Conservation (phyloP, 2,888 invertebrate species). For the Iselma pallidipennis region DNA sequence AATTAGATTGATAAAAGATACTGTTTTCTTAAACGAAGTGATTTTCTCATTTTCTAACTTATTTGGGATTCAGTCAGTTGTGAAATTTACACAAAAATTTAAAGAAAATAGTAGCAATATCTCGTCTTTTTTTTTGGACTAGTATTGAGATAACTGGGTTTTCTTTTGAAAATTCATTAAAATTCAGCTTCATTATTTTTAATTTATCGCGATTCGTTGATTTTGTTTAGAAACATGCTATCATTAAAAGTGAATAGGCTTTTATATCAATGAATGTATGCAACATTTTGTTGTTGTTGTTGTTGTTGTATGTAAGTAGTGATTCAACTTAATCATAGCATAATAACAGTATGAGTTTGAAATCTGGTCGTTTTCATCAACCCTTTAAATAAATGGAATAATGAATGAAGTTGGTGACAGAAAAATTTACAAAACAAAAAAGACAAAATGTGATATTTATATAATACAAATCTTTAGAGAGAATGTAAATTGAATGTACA, state of each 20-base stretch:
- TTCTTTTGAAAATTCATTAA: not conserved
- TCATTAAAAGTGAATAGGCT: not conserved
- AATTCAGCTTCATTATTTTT: not conserved
- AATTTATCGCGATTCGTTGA: not conserved
- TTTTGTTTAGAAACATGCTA: not conserved
- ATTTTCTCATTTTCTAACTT: too few species aligned
- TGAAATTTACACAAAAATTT: too few species aligned
- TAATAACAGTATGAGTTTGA: not conserved
- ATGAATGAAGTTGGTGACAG: conserved; percentile 15
- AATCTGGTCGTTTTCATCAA: conserved; percentile 6
- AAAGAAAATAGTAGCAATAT: too few species aligned
- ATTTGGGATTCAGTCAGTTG: too few species aligned
- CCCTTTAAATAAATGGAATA: conserved; percentile 23
- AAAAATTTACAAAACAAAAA: not conserved
- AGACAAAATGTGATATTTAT: not conserved
- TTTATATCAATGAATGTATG: not conserved
- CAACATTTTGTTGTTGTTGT: not conserved
- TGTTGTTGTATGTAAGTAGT: not conserved
- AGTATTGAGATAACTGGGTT: too few species aligned
- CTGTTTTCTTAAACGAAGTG: too few species aligned
- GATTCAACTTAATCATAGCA: not conserved
- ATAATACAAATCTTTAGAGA: conserved; percentile 8
- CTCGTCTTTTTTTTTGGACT: too few species aligned
- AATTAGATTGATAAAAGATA: too few species aligned
- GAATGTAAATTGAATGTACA: not conserved